Evolutionary conservation across 2,888 invertebrate species (phyloP), one percentile per base, ranked within the genome.

Genomic region (Sericinus montela): DNA sequence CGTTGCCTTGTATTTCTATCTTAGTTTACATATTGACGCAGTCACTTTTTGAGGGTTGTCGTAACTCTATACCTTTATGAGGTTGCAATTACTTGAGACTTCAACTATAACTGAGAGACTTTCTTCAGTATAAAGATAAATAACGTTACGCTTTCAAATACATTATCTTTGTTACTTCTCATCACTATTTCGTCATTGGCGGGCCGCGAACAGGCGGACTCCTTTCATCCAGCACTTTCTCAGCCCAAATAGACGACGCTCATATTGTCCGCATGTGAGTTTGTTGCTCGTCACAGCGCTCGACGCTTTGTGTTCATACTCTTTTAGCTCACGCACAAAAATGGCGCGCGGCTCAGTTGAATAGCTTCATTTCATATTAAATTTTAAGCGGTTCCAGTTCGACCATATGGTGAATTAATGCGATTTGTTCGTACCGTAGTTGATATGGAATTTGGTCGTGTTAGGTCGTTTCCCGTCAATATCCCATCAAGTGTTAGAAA

Each of bases 161-260:
- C 19, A 19, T 19, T 19, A 2, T 1, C 25, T 2, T 9, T 6
- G 9, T 8, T n/a, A 13, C 2, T 13, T 32, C 34, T 1, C 42
- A 32, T 43, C 42, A 32, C 42, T 43, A 43, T 13, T 9, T 4
- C 23, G 34, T 23, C 23, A 10, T 19, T 34, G 32, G 25, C 10
- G 42, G 42, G 19, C 41, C 41, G 32, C 19, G 30, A 39, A 37
- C 16, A 23, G 13, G 15, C 29, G 7, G 30, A 41, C 32, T 30
- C 16, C 41, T 41, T 41, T 41, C 41, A 41, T 30, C 16, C 28
- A 6, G 25, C 25, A 15, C 41, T 28, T 43, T 32, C 32, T 30
- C 32, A 13, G 30, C 19, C 42, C 34, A 34, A 43, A 43, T 43
- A 23, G 41, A 19, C 30, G 19, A 32, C 32, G 41, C 39, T 30